phyloP scores from a whole-genome alignment of 1,140 invertebrate genomes.

The Spodoptera litura region DNA sequence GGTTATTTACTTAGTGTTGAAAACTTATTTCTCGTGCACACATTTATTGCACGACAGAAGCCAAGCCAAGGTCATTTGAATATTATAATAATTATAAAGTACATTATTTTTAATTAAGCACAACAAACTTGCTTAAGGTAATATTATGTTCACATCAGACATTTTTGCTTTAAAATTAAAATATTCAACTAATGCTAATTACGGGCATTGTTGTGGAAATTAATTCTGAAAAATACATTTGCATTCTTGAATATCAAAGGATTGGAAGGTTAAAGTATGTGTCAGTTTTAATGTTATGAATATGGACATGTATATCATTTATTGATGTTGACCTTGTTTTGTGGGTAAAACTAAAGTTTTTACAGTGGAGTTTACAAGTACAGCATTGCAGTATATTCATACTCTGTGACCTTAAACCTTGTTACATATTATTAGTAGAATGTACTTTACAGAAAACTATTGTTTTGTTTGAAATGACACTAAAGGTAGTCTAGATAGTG shows the following conservation, averaged over 20 bases:
- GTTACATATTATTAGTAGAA: not conserved
- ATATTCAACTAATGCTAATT: conserved; percentile 1
- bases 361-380: not conserved
- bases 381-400: not conserved
- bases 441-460: not conserved
- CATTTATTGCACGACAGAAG: too few species aligned
- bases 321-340: conserved; percentile 1
- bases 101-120: too few species aligned
- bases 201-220: not conserved
- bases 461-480: conserved; percentile 2
- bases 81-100: too few species aligned
- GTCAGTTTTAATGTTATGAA: not conserved
- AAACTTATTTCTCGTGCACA: too few species aligned
- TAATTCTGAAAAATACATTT: not conserved
- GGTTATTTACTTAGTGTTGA: too few species aligned
- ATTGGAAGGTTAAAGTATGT: not conserved
- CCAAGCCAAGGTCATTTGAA: too few species aligned
- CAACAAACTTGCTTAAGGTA: not conserved
- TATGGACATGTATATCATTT: not conserved
- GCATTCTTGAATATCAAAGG: not conserved
- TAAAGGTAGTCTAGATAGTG: not conserved
- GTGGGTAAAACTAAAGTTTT: conserved; percentile 1
- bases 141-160: not conserved
- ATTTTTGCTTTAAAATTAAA: not conserved
- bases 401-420: not conserved